Percentiles rank a stretch among this genome's conserved stretches.
Evolutionary conservation across 2,113 vertebrate genomes (phyloP).

Genomic region (Callocephalon fimbriatum): DNA sequence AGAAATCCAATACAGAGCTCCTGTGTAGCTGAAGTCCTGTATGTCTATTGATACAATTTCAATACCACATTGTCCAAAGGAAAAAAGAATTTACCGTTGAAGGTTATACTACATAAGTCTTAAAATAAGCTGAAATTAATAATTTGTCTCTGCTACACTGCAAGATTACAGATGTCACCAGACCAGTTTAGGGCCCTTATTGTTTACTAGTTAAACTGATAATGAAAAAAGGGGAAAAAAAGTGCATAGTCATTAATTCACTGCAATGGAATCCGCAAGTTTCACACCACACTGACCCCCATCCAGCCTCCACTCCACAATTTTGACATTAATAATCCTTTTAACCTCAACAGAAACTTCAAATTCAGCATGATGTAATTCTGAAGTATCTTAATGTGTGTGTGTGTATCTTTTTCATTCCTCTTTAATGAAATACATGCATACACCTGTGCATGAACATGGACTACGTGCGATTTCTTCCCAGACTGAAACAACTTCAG

Average conservation of each 20-base stretch:
- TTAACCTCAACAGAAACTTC: background rate
- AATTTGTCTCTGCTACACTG: background rate
- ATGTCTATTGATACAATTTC: background rate
- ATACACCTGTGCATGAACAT: background rate
- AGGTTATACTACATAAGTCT: background rate
- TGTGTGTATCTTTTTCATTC: background rate
- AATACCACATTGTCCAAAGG: background rate
- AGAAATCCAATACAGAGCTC: background rate
- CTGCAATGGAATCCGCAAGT: background rate
- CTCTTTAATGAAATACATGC: background rate
- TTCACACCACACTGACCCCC: background rate
- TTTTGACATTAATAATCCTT: background rate
- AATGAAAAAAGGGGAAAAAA: no score
- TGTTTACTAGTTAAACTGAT: background rate
- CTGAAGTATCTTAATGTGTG: background rate
- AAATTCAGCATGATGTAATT: rapidly evolving
- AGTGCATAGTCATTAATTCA: background rate
- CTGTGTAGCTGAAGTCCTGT: background rate
- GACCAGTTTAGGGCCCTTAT: background rate
- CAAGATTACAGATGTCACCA: background rate
- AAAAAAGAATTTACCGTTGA: background rate
- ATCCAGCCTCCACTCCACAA: background rate
- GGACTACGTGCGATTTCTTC: background rate
- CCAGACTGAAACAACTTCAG: background rate
- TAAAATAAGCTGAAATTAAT: background rate